phyloP scores from a whole-genome alignment of 2,888 invertebrate species.

The Actias luna region DNA sequence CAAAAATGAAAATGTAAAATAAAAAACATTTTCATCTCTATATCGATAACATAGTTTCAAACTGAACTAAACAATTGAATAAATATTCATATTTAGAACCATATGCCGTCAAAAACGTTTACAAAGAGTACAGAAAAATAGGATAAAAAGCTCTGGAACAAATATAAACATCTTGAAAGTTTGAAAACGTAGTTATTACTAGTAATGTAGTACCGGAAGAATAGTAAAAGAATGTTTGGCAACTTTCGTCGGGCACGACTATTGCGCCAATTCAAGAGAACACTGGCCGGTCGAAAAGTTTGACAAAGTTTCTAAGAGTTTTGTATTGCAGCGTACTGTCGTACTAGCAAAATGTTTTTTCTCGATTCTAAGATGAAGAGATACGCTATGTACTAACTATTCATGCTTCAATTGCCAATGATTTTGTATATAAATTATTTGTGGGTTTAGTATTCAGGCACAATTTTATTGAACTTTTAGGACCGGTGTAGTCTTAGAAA shows the following conservation, averaged over 20 bases:
- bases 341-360: constrained; percentile 20
- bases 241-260: constrained; percentile 15
- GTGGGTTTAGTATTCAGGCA: no score
- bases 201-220: constrained; percentile 4
- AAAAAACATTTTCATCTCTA: no score
- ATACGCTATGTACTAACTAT: not conserved
- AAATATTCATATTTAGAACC: not conserved
- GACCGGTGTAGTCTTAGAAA: no score
- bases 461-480: no score
- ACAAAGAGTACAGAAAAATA: not conserved
- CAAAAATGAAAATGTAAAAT: no score
- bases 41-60: not conserved
- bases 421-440: no score
- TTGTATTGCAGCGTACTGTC: constrained; percentile 16
- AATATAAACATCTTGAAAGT: constrained; percentile 1
- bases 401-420: no score
- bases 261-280: constrained; percentile 18
- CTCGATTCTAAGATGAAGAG: constrained; percentile 19
- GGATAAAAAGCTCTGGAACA: not conserved
- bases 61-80: not conserved
- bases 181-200: constrained; percentile 9
- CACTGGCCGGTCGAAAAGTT: constrained; percentile 21
- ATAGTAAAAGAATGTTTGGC: constrained; percentile 3
- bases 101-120: not conserved
- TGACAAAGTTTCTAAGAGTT: constrained; percentile 19